phyloP scores from a whole-genome alignment of 2,888 invertebrate genomes.

The Meteorus cinctellus region DNA sequence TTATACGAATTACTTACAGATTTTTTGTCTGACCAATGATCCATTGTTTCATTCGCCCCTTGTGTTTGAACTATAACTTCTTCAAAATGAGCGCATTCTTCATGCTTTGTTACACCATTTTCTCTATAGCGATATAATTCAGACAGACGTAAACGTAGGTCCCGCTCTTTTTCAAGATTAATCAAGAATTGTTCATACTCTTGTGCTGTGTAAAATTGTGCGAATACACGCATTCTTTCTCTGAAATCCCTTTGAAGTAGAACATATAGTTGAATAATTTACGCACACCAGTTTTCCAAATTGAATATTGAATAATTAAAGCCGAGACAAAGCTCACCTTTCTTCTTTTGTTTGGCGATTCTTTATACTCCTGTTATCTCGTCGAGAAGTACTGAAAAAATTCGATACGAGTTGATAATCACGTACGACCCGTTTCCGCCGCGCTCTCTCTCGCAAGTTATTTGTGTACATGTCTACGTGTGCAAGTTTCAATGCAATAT shows the following conservation, averaged over 20 bases:
- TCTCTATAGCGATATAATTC: conserved; percentile 90
- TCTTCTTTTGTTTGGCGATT: conserved; percentile 86
- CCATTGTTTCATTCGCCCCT: conserved; percentile 75
- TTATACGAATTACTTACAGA: conserved; percentile 74
- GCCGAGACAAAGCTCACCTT: conserved; percentile 75
- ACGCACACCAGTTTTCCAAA: not conserved
- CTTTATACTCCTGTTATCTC: conserved; percentile 75
- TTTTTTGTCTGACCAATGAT: conserved; percentile 80
- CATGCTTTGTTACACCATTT: conserved; percentile 87
- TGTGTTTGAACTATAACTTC: conserved; percentile 80
- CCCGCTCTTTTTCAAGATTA: conserved; percentile 88
- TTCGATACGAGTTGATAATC: conserved; percentile 93
- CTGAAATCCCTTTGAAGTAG: conserved; percentile 80
- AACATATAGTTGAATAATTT: conserved; percentile 2
- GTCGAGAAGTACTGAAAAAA: conserved; percentile 83
- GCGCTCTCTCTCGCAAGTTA: conserved; percentile 87
- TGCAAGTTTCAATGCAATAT: conserved; percentile 90
- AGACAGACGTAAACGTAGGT: conserved; percentile 86
- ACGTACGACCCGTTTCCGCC: conserved; percentile 90
- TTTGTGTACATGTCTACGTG: conserved; percentile 94
- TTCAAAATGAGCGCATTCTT: conserved; percentile 92
- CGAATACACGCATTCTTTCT: conserved; percentile 88
- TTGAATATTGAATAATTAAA: conserved; percentile 1
- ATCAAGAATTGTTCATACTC: conserved; percentile 88
- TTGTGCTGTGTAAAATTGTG: conserved; percentile 90